These are phyloP conservation scores for Dicrurus megarhynchus DNA, from an alignment of 2,113 vertebrate species.

Conservation along the genomic window DNA sequence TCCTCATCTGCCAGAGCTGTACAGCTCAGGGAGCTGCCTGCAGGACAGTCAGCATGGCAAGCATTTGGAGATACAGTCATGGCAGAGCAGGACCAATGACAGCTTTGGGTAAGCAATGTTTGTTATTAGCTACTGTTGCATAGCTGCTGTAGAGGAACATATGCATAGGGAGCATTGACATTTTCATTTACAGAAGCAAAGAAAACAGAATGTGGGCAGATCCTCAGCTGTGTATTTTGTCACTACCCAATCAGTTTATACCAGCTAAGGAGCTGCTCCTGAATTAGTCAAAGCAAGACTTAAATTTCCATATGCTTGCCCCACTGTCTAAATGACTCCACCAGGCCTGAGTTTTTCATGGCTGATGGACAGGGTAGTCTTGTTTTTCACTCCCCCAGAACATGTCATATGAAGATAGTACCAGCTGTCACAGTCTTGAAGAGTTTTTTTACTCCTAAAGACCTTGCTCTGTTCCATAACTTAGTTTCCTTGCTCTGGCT, in stretches of 20 bases:
- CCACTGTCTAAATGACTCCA: background rate
- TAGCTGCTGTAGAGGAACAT: background rate
- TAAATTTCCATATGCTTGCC: background rate
- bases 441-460: background rate
- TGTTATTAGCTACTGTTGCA: background rate
- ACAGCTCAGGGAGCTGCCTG: background rate
- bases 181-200: background rate
- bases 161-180: background rate
- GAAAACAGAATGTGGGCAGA: background rate
- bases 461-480: background rate
- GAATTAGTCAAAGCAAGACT: background rate
- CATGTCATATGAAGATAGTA: background rate
- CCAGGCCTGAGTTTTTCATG: background rate
- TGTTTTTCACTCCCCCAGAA: background rate
- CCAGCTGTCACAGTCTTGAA: background rate
- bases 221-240: background rate
- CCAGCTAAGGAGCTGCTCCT: background rate
- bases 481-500: background rate
- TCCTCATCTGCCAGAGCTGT: background rate
- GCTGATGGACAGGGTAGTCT: background rate
- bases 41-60: background rate
- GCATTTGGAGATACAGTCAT: fast-evolving
- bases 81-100: background rate
- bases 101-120: background rate
- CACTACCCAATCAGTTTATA: background rate